Percentiles rank a stretch among this genome's conserved stretches.
phyloP scores from a whole-genome alignment of 1,140 invertebrate genomes.

The Chironomus striatipennis region DNA sequence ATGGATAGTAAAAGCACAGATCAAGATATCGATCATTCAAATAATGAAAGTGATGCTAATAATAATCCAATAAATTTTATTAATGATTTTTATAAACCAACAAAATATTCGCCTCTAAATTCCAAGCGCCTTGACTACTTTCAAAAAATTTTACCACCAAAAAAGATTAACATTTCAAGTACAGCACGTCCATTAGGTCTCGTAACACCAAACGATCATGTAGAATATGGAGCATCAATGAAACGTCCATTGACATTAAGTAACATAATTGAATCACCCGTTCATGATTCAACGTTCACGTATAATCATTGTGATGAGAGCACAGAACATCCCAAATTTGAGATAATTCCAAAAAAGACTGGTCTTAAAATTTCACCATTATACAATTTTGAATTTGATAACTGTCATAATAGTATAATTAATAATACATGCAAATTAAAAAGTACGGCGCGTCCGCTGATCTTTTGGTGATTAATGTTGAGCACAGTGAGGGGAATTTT shows the following conservation, averaged over 20 bases:
- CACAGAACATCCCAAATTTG: constrained; percentile 42
- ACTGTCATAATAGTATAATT: constrained; percentile 1
- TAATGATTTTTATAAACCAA: constrained; percentile 36
- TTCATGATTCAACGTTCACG: constrained; percentile 32
- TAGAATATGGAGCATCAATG: constrained; percentile 42
- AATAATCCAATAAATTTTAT: not conserved
- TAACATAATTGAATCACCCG: constrained; percentile 36
- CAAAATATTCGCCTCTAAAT: constrained; percentile 39
- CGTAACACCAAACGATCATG: constrained; percentile 24
- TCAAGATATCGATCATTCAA: not conserved
- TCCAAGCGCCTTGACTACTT: constrained; percentile 37
- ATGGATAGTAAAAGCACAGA: constrained; percentile 2
- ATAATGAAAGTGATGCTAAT: not conserved
- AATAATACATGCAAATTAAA: constrained; percentile 36
- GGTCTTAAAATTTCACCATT: constrained; percentile 44
- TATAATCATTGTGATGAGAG: constrained; percentile 30
- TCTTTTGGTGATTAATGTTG: constrained; percentile 30
- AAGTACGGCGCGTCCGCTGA: constrained; percentile 37
- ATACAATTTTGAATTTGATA: constrained; percentile 37
- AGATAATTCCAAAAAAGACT: constrained; percentile 44
- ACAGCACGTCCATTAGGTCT: constrained; percentile 32
- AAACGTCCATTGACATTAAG: constrained; percentile 41
- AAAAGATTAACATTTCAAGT: constrained; percentile 41
- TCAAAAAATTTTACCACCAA: constrained; percentile 39
- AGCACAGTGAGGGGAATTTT: not conserved